These are phyloP conservation scores for Emys orbicularis DNA, from an alignment of 2,797 vertebrate genomes.

Conservation along the genomic window DNA sequence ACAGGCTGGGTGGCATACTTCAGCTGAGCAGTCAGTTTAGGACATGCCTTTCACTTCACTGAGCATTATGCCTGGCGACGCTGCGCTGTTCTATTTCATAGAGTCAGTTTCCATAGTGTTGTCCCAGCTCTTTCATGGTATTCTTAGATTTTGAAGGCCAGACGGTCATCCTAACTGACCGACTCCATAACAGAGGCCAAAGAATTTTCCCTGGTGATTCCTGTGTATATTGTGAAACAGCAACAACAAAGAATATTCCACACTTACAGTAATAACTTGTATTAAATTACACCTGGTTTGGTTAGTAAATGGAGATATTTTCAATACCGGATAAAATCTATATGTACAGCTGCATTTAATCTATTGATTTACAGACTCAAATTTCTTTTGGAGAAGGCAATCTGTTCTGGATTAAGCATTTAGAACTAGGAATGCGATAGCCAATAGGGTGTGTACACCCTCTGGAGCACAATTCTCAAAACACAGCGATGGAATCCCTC, in stretches of 20 bases:
- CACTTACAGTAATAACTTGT: not conserved
- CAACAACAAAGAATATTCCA: not conserved
- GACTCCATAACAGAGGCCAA: not conserved
- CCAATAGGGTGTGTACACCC: too few relatives aligned
- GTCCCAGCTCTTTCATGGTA: not conserved
- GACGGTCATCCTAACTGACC: not conserved
- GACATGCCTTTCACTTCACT: not conserved
- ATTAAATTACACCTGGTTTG: not conserved
- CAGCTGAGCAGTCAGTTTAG: not conserved
- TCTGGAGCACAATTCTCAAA: not conserved
- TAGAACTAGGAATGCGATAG: not conserved
- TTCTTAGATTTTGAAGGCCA: not conserved
- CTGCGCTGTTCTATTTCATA: not conserved
- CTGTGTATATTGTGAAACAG: not conserved
- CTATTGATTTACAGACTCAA: not conserved
- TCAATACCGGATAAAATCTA: not conserved
- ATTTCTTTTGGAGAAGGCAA: not conserved
- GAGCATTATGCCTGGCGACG: not conserved
- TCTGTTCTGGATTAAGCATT: not conserved
- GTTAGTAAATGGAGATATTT: not conserved
- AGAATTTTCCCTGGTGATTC: not conserved
- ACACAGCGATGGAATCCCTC: not conserved
- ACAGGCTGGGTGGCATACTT: not conserved
- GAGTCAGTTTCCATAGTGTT: not conserved
- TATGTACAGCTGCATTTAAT: not conserved